Evolutionary conservation across 1,140 invertebrate species (phyloP).

Genomic region (Drosophila asahinai): DNA sequence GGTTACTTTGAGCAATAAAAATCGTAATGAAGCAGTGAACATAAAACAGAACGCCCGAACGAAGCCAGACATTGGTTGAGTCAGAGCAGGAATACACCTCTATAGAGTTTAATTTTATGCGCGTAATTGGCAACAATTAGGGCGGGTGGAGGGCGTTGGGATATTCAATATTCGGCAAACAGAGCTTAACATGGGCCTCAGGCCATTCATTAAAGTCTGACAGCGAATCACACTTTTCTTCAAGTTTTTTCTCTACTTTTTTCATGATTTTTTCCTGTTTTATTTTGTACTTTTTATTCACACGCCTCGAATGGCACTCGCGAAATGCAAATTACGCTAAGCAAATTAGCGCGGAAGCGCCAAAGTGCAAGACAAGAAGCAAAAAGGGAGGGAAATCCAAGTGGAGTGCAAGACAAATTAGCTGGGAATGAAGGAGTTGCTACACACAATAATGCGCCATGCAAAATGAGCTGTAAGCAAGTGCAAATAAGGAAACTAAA

Average conservation of each 20-base stretch:
- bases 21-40: constrained; percentile 73
- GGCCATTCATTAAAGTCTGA: constrained; percentile 54
- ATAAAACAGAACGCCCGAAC: constrained; percentile 70
- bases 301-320: constrained; percentile 71
- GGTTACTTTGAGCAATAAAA: constrained; percentile 60
- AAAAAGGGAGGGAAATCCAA: constrained; percentile 15
- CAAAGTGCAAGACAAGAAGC: constrained; percentile 64
- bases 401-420: constrained; percentile 69
- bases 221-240: constrained; percentile 39
- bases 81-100: neutral
- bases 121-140: constrained; percentile 77
- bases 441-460: neutral
- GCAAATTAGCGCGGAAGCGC: constrained; percentile 76
- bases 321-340: constrained; percentile 80
- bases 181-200: constrained; percentile 51
- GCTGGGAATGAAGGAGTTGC: constrained; percentile 33
- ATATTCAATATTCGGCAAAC: constrained; percentile 58
- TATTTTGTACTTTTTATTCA: constrained; percentile 43
- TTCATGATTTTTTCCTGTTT: constrained; percentile 10
- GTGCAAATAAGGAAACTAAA: constrained; percentile 37
- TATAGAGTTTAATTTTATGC: constrained; percentile 61
- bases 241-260: neutral
- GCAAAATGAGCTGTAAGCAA: constrained; percentile 25
- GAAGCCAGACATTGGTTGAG: constrained; percentile 26
- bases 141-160: constrained; percentile 19